Evolutionary conservation across 2,888 invertebrate genomes (phyloP).

Genomic region (Pandemis cinnamomeana): DNA sequence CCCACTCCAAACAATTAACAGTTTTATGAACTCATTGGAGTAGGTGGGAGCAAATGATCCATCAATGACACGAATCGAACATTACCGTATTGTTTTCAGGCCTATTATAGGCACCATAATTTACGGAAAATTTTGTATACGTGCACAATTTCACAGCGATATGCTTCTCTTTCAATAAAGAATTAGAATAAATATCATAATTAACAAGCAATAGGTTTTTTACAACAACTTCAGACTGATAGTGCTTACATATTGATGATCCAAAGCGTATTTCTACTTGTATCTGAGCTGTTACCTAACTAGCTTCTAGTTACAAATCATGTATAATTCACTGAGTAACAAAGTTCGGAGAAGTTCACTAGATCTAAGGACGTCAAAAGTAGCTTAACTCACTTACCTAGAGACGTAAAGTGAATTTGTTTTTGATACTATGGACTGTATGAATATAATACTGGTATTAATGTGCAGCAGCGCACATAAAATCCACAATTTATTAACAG

Average conservation of each 20-base stretch:
- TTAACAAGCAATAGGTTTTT: not conserved
- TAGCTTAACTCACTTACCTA: not conserved
- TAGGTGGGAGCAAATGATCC: not conserved
- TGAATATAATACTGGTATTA: too few species aligned
- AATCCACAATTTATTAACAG: too few species aligned
- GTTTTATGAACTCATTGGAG: not conserved
- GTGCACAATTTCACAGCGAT: too few species aligned
- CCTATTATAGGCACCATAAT: not conserved
- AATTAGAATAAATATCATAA: not conserved
- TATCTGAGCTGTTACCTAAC: not conserved
- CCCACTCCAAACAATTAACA: not conserved
- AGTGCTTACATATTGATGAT: conserved; percentile 2
- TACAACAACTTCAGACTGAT: not conserved
- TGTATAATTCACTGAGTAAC: conserved; percentile 19
- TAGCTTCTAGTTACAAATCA: conserved; percentile 15
- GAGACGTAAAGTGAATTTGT: not conserved
- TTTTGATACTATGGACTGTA: not conserved
- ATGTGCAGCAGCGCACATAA: too few species aligned
- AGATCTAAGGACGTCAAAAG: not conserved
- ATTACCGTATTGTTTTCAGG: not conserved
- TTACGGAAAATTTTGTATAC: not conserved
- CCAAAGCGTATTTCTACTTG: not conserved
- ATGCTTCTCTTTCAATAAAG: too few species aligned
- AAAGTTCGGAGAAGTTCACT: conserved; percentile 7
- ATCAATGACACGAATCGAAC: not conserved